phyloP scores from a whole-genome alignment of 1,140 invertebrate genomes.

The Aphidius ervi region DNA sequence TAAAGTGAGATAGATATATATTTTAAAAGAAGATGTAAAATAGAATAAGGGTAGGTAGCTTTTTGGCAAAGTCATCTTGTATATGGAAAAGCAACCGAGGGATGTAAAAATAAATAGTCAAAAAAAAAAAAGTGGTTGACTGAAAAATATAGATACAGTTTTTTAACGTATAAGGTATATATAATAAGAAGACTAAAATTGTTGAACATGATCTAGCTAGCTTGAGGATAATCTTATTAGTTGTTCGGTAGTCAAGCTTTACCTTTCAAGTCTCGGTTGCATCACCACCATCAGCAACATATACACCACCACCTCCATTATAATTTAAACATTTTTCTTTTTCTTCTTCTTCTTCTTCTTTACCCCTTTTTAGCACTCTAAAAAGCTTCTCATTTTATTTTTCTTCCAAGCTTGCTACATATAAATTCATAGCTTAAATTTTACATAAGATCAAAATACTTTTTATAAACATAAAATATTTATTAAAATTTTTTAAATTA shows the following conservation, averaged over 20 bases:
- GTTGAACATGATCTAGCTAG: slow-evolving; percentile 20
- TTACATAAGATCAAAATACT: too few species aligned
- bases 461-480: too few species aligned
- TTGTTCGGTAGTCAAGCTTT: slow-evolving; percentile 13
- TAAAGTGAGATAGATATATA: slow-evolving; percentile 26
- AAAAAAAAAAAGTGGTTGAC: background rate
- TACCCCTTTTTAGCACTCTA: background rate
- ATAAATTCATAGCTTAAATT: too few species aligned
- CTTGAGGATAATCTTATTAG: slow-evolving; percentile 28
- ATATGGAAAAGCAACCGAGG: background rate
- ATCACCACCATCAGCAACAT: slow-evolving; percentile 4
- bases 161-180: too few species aligned
- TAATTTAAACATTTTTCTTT: background rate
- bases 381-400: background rate
- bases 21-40: slow-evolving; percentile 7
- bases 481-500: too few species aligned
- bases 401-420: too few species aligned
- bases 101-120: background rate
- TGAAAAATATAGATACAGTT: background rate
- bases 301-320: background rate
- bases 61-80: background rate
- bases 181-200: background rate
- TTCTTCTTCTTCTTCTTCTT: background rate
- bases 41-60: background rate
- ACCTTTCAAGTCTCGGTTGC: slow-evolving; percentile 20